These are phyloP conservation scores for Eupeodes corollae DNA, from an alignment of 1,140 invertebrate genomes.

Conservation along the genomic window DNA sequence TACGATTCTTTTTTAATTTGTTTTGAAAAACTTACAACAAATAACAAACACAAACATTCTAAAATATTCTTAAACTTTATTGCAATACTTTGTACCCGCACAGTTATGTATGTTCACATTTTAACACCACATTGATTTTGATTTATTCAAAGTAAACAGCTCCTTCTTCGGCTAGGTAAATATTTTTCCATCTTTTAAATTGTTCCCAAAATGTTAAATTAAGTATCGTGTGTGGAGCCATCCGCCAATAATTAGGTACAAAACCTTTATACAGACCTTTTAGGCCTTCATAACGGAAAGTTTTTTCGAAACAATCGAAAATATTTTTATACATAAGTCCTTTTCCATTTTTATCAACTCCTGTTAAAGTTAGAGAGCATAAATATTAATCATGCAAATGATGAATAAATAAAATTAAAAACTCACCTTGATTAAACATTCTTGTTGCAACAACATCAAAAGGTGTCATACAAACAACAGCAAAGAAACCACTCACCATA, in stretches of 20 bases:
- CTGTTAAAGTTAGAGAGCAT: constrained; percentile 3
- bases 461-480: constrained; percentile 68
- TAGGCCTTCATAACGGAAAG: constrained; percentile 56
- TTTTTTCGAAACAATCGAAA: constrained; percentile 62
- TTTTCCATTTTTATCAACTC: constrained; percentile 46
- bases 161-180: constrained; percentile 5
- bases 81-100: no score
- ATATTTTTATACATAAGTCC: constrained; percentile 60
- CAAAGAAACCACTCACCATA: constrained; percentile 60
- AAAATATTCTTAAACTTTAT: no score
- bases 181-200: constrained; percentile 39
- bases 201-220: constrained; percentile 73
- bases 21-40: no score
- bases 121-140: not conserved
- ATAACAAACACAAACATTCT: not conserved
- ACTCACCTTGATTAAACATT: constrained; percentile 66
- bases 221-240: constrained; percentile 73
- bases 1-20: no score
- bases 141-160: constrained; percentile 3
- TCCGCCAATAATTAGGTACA: constrained; percentile 62
- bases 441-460: constrained; percentile 78
- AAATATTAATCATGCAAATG: not conserved
- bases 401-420: not conserved
- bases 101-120: not conserved
- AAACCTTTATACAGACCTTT: constrained; percentile 73